Conservation (phyloP, 2,797 vertebrate genomes). For the Meriones psammophilus region DNA sequence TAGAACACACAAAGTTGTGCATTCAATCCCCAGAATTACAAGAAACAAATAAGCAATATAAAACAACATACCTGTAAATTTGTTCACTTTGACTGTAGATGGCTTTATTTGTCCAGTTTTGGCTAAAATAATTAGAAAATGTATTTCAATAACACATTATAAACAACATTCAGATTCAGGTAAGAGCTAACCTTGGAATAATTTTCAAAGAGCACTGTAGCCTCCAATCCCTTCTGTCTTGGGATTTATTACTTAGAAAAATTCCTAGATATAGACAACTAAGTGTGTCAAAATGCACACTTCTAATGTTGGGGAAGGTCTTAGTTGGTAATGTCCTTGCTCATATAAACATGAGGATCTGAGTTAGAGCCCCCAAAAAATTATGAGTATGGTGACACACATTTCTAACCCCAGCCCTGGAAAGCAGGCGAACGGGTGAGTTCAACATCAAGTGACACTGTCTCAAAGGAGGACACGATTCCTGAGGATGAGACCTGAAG, state of each 20-base stretch:
- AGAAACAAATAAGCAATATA: not conserved
- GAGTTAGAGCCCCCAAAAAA: not conserved
- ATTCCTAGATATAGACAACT: not conserved
- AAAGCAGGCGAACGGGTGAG: not conserved
- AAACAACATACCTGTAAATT: constrained; percentile 75
- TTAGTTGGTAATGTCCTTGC: not conserved
- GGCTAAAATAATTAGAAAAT: constrained; percentile 74
- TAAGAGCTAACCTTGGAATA: constrained; percentile 57
- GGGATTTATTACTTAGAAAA: not conserved
- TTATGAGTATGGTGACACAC: not conserved
- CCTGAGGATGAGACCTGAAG: not conserved
- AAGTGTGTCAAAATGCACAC: not conserved
- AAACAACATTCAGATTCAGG: constrained; percentile 50
- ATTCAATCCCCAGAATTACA: not conserved
- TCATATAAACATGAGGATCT: not conserved
- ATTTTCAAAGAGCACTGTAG: constrained; percentile 10
- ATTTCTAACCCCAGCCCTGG: not conserved
- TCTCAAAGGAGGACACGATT: not conserved
- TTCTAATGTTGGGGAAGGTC: not conserved
- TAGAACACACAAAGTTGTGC: not conserved
- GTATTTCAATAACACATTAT: constrained; percentile 39
- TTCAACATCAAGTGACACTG: not conserved
- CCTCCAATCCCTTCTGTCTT: not conserved
- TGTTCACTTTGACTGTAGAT: constrained; percentile 75
- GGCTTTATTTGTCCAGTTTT: constrained; percentile 77